A percentile compares a stretch with the other conserved stretches of the same genome.
Evolutionary conservation across 2,113 vertebrate genomes (phyloP).

Genomic region (Varanus komodoensis): DNA sequence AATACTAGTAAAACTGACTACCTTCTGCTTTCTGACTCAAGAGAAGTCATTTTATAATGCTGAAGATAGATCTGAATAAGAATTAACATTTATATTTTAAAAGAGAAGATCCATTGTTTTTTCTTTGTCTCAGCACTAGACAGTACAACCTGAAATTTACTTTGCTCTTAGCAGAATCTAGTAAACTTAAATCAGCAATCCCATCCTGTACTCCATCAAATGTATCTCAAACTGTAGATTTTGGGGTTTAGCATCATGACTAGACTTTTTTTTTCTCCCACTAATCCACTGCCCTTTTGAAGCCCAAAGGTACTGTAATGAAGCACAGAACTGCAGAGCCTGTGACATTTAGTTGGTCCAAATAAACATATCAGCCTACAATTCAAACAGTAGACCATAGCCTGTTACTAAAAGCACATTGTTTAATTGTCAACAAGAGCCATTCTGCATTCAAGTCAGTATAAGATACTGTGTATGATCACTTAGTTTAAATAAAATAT

Average conservation of each 20-base stretch:
- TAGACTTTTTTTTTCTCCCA: not conserved
- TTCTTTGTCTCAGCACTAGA: not conserved
- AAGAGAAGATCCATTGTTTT: not conserved
- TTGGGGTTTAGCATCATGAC: not conserved
- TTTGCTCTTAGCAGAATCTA: not conserved
- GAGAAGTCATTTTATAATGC: not conserved
- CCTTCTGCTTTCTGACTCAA: not conserved
- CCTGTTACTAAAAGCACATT: not conserved
- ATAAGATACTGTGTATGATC: too few species aligned
- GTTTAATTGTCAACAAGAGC: not conserved
- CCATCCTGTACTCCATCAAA: not conserved
- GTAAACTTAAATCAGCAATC: not conserved
- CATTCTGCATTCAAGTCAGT: not conserved
- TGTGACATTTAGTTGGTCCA: not conserved
- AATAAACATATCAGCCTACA: not conserved
- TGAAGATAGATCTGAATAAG: not conserved
- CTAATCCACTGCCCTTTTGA: not conserved
- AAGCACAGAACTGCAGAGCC: not conserved
- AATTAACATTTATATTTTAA: not conserved
- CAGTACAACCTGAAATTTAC: not conserved
- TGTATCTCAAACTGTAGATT: not conserved
- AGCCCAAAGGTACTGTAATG: not conserved
- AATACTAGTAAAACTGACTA: not conserved
- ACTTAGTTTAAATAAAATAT: not conserved
- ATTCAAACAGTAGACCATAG: not conserved